Evolutionary conservation across 37 sponge, comb jelly and placozoan species (phyloP).

Genomic region (Petrosia ficiformis): DNA sequence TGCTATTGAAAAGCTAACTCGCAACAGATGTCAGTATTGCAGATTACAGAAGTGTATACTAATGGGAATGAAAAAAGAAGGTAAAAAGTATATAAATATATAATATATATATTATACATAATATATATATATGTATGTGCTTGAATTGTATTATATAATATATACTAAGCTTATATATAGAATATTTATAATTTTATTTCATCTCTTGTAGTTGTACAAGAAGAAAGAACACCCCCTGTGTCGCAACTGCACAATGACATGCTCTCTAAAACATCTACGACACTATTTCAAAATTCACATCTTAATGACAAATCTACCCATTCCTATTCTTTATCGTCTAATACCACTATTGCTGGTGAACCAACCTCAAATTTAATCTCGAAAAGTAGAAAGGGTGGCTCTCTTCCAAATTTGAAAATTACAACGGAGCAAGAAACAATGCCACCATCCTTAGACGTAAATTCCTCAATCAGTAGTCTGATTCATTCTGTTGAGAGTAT

Average conservation of each 20-base stretch:
- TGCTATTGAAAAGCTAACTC: conserved; percentile 85
- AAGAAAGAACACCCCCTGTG: conserved; percentile 69
- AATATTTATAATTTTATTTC: background rate
- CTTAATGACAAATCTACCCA: background rate
- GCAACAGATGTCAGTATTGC: conserved; percentile 95
- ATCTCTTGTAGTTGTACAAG: conserved; percentile 76
- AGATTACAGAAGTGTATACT: conserved; percentile 85
- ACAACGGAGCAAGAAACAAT: conserved; percentile 22
- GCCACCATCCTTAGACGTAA: background rate
- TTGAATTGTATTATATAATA: too few species aligned
- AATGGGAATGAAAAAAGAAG: conserved; percentile 94
- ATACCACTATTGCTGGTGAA: conserved; percentile 28
- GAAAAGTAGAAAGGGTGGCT: conserved; percentile 54
- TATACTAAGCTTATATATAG: background rate
- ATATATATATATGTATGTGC: too few species aligned
- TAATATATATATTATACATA: too few species aligned
- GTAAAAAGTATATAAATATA: too few species aligned
- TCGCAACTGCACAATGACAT: conserved; percentile 43
- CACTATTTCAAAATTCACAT: conserved; percentile 22
- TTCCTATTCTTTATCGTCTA: conserved; percentile 35
- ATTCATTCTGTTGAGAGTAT: background rate
- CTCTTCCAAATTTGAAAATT: conserved; percentile 72
- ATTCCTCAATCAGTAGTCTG: background rate
- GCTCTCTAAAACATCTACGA: conserved; percentile 42
- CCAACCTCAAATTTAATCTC: conserved; percentile 36